Base-by-base conservation (phyloP, 2,113 vertebrate species). In the Melanocharis versteri region DNA sequence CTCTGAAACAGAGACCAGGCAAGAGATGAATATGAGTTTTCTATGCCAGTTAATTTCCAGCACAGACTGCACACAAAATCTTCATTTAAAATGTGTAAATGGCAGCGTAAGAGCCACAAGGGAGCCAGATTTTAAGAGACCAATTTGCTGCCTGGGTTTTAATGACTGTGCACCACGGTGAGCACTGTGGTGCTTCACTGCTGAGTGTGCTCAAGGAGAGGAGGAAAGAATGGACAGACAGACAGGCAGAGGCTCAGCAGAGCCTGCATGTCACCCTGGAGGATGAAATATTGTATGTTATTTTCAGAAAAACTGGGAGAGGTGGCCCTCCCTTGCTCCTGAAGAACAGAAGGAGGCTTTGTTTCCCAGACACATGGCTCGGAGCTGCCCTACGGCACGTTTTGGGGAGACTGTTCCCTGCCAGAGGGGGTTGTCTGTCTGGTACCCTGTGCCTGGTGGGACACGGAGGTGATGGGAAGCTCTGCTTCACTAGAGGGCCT, bases 21-120 rank as follows among this genome's bases (percentile, higher is more conserved):
- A 7, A 86, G 87, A 93, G 89, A 97, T 80, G 78, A 82, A 96
- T 93, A 75, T 75, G 87, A 61, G 51, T 94, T 94, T 96, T 79
- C 83, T 85, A 81, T 94, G 96, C 90, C 80, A 94, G 93, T 70
- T 79, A 87, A 90, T 93, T 96, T 96, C 81, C 83, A 97, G 91
- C 93, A 88, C 78, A 96, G 94, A 54, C 83, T 92, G 92, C 97
- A 96, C 22, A 93, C 94, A 95, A 93, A 95, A 96, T 96, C 93
- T 96, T 96, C 90, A 96, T 97, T 96, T 97, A 94, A 96, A 97
- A 96, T 0, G 28, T 85, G 95, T 84, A 96, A 97, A 96, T 96
- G 96, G 96, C 96, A 96, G 95, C 15, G 0, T 61, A 93, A 79
- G 82, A 90, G 87, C 73, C 96, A 77, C 94, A 39, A 65, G 96